Evolutionary conservation across 1,140 invertebrate species (phyloP).

Genomic region (Bactericera cockerelli): DNA sequence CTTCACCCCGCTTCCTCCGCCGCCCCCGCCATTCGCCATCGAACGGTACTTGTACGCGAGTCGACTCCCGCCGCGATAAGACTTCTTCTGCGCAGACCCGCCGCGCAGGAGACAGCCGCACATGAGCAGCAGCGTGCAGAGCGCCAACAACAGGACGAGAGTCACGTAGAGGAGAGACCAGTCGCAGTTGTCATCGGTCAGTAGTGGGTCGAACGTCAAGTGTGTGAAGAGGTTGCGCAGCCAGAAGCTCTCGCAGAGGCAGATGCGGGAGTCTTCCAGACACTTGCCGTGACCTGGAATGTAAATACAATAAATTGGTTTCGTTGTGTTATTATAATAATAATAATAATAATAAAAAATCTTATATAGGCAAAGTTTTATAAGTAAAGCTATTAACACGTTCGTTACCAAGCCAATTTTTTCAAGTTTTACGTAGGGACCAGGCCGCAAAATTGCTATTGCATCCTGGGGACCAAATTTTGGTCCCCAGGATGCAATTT

Average conservation of each 20-base stretch:
- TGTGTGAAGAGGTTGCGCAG: constrained; percentile 63
- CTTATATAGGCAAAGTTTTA: too few species aligned
- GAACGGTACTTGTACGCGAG: too few species aligned
- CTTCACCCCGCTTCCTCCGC: too few species aligned
- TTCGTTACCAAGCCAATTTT: too few species aligned
- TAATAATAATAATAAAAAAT: neutral
- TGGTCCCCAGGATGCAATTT: too few species aligned
- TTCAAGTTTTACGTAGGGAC: too few species aligned
- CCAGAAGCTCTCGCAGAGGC: constrained; percentile 89
- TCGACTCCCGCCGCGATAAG: too few species aligned
- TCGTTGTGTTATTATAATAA: constrained; percentile 14
- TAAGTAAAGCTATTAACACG: too few species aligned
- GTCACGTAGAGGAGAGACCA: constrained; percentile 81
- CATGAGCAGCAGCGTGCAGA: constrained; percentile 23
- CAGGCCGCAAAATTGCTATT: too few species aligned
- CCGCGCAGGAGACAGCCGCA: neutral
- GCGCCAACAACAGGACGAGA: constrained; percentile 47
- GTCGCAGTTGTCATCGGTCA: constrained; percentile 29
- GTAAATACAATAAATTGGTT: constrained; percentile 12
- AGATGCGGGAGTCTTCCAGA: constrained; percentile 63
- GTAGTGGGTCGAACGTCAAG: neutral
- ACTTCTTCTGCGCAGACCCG: too few species aligned
- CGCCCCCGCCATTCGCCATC: too few species aligned
- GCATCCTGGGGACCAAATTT: too few species aligned
- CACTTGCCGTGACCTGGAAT: constrained; percentile 64